Conservation (phyloP, 2,888 invertebrate genomes). For the Nineta flava region DNA sequence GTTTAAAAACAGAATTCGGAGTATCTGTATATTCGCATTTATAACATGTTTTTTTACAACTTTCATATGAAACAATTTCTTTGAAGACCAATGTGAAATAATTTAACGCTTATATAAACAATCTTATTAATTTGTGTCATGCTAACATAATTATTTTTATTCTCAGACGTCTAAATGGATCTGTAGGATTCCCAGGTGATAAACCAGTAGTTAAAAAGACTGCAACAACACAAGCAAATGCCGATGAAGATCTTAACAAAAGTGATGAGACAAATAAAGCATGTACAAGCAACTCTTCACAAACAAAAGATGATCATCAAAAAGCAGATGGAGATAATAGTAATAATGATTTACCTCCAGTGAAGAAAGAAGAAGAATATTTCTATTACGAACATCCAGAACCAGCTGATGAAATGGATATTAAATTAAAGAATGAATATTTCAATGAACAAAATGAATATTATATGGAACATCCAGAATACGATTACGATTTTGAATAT, state of each 20-base stretch:
- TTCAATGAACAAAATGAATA: neutral
- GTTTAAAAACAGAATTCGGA: no score
- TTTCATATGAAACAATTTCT: no score
- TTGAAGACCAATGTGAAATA: no score
- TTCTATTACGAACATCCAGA: neutral
- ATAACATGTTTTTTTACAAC: no score
- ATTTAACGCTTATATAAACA: no score
- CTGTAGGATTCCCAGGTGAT: constrained; percentile 39
- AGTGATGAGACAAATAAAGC: neutral
- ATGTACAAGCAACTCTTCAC: neutral
- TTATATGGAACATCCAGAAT: neutral
- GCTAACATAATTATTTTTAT: neutral
- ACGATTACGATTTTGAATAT: neutral
- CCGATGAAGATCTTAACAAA: neutral
- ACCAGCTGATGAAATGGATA: neutral
- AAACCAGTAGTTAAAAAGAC: constrained; percentile 20
- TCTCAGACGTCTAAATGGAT: constrained; percentile 36
- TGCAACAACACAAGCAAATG: neutral
- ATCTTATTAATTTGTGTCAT: no score
- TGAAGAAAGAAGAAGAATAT: neutral
- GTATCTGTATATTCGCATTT: no score
- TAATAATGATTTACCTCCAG: neutral
- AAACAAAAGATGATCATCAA: no score
- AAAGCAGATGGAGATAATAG: neutral
- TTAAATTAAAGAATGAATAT: neutral